Conservation (phyloP, 2,113 vertebrate species). For the Caloenas nicobarica region DNA sequence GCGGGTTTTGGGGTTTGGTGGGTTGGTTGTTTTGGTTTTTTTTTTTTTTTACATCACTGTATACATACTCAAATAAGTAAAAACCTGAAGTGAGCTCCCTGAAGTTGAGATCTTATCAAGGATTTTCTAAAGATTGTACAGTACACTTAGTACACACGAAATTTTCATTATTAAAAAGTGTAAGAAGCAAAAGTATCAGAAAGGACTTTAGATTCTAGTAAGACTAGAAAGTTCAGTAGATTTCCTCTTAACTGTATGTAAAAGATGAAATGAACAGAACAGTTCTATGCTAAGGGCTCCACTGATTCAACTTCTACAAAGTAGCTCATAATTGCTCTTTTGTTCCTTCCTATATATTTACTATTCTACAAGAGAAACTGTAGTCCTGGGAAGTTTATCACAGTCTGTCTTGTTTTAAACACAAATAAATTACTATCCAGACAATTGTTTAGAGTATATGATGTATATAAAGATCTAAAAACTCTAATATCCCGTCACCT, state of each 20-base stretch:
- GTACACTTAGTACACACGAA: not conserved
- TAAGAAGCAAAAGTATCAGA: not conserved
- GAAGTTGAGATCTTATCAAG: not conserved
- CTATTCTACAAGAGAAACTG: not conserved
- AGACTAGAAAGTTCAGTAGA: not conserved
- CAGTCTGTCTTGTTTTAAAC: not conserved
- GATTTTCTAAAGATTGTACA: not conserved
- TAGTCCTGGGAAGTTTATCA: not conserved
- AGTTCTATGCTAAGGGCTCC: not conserved
- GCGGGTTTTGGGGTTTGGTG: not conserved
- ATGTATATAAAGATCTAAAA: not conserved
- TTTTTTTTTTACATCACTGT: not conserved
- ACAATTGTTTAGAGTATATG: not conserved
- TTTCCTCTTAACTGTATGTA: not conserved
- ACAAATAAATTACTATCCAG: not conserved
- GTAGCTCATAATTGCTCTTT: not conserved
- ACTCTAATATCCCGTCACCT: not conserved
- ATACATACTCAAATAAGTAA: not conserved
- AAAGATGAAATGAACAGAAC: not conserved
- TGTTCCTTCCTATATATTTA: not conserved
- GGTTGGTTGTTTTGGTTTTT: not conserved
- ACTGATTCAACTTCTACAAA: not conserved
- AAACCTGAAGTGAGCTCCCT: not conserved
- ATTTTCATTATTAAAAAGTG: not conserved
- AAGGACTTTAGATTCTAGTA: not conserved